Percentiles rank a stretch among this genome's conserved stretches.
Evolutionary conservation across 2,888 invertebrate species (phyloP).

Genomic region (Thymelicus acteon): DNA sequence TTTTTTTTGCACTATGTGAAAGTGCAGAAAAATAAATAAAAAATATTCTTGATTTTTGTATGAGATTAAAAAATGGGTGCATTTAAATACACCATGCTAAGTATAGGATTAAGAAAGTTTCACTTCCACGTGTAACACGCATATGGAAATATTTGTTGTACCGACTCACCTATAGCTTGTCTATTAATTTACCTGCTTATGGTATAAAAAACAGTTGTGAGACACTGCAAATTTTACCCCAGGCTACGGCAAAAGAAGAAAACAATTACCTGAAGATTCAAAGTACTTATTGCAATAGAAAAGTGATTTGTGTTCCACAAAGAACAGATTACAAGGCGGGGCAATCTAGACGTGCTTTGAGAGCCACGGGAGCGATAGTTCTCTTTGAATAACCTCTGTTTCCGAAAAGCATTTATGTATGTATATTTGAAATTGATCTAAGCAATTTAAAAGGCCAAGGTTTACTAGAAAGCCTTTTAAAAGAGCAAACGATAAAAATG

Average conservation of each 20-base stretch:
- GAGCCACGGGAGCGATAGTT: constrained; percentile 21
- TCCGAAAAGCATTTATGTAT: constrained; percentile 4
- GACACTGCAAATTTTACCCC: neutral
- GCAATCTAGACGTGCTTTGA: constrained; percentile 27
- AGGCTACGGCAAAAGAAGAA: neutral
- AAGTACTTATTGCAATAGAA: constrained; percentile 23
- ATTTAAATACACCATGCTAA: too few species aligned
- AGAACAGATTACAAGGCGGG: constrained; percentile 25
- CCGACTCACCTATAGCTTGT: too few species aligned
- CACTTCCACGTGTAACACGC: too few species aligned
- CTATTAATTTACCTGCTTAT: too few species aligned
- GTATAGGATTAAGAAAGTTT: too few species aligned
- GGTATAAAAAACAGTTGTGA: neutral
- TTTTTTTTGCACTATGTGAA: too few species aligned
- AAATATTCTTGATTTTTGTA: too few species aligned
- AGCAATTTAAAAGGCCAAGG: neutral
- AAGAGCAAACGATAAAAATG: neutral
- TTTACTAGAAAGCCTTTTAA: neutral
- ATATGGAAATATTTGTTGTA: too few species aligned
- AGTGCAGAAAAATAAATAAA: too few species aligned
- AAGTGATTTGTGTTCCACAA: constrained; percentile 25
- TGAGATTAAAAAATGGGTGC: too few species aligned
- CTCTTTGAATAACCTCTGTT: constrained; percentile 8
- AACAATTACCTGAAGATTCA: constrained; percentile 5
- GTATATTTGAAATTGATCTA: constrained; percentile 3